phyloP scores from a whole-genome alignment of 2,888 invertebrate genomes.

The Protodeltote pygarga region DNA sequence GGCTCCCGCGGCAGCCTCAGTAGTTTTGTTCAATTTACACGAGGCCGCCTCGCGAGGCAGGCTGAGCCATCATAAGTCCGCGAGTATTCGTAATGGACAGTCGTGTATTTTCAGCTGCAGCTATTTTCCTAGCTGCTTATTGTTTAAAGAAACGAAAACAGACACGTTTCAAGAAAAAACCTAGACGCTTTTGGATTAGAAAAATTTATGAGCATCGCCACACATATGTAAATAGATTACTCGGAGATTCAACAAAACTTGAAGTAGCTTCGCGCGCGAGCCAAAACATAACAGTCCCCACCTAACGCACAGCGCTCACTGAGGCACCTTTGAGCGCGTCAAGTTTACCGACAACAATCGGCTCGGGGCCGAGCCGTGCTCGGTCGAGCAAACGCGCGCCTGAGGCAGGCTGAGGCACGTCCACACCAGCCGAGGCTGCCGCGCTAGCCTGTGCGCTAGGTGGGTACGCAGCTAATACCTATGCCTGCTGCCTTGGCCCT shows the following conservation, averaged over 20 bases:
- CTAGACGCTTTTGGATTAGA: conserved; percentile 39
- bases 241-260: conserved; percentile 23
- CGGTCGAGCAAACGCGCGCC: conserved; percentile 19
- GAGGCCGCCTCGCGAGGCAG: conserved; percentile 23
- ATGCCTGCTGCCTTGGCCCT: too few species aligned
- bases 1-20: conserved; percentile 32
- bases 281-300: conserved; percentile 10
- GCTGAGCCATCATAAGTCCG: conserved; percentile 38
- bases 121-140: conserved; percentile 40
- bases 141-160: conserved; percentile 30
- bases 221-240: conserved; percentile 34
- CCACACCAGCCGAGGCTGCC: conserved; percentile 21
- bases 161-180: conserved; percentile 37
- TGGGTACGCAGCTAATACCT: conserved; percentile 20
- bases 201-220: conserved; percentile 36
- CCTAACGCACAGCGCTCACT: conserved; percentile 21
- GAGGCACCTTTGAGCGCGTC: conserved; percentile 26
- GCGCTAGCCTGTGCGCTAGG: conserved; percentile 19
- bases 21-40: conserved; percentile 33
- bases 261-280: conserved; percentile 10
- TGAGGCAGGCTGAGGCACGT: conserved; percentile 13
- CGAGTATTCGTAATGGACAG: conserved; percentile 42
- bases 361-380: conserved; percentile 18
- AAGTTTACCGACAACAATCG: conserved; percentile 18
- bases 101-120: conserved; percentile 43